A percentile compares a stretch with the other conserved stretches of the same genome.
These are phyloP conservation scores for Caenorhabditis becei DNA, from an alignment of 2,888 invertebrate species.

Conservation along the genomic window DNA sequence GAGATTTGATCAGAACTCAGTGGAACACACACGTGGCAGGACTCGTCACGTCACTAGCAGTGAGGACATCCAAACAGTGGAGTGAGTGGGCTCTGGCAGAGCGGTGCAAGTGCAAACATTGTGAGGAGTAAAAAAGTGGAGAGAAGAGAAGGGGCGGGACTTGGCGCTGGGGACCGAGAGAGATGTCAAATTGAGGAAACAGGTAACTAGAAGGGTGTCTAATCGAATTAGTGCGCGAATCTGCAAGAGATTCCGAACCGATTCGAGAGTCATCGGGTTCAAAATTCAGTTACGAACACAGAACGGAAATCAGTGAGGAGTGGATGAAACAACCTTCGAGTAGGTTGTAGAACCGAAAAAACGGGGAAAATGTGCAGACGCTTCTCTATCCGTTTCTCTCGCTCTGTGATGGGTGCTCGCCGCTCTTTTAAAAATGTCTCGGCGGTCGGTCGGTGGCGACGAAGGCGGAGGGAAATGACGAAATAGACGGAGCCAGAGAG, in stretches of 20 bases:
- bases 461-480: background rate
- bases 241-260: slow-evolving; percentile 1
- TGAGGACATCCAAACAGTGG: slow-evolving; percentile 17
- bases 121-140: slow-evolving; percentile 1
- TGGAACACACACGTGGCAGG: slow-evolving; percentile 11
- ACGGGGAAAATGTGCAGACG: slow-evolving; percentile 19
- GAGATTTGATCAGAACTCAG: slow-evolving; percentile 8
- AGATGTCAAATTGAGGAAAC: slow-evolving; percentile 8
- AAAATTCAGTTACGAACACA: slow-evolving; percentile 7
- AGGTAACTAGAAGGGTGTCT: slow-evolving; percentile 6
- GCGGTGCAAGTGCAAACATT: slow-evolving; percentile 8
- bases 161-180: background rate
- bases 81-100: slow-evolving; percentile 1
- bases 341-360: slow-evolving; percentile 6
- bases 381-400: background rate
- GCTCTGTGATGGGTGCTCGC: slow-evolving; percentile 5
- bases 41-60: background rate
- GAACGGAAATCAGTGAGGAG: background rate
- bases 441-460: slow-evolving; percentile 5
- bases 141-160: slow-evolving; percentile 9
- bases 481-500: slow-evolving; percentile 10
- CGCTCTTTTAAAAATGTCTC: slow-evolving; percentile 51
- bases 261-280: slow-evolving; percentile 12
- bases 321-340: background rate
- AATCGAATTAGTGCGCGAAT: slow-evolving; percentile 17